Evolutionary conservation across 2,113 vertebrate species (phyloP).

Genomic region (Spea multiplicata): DNA sequence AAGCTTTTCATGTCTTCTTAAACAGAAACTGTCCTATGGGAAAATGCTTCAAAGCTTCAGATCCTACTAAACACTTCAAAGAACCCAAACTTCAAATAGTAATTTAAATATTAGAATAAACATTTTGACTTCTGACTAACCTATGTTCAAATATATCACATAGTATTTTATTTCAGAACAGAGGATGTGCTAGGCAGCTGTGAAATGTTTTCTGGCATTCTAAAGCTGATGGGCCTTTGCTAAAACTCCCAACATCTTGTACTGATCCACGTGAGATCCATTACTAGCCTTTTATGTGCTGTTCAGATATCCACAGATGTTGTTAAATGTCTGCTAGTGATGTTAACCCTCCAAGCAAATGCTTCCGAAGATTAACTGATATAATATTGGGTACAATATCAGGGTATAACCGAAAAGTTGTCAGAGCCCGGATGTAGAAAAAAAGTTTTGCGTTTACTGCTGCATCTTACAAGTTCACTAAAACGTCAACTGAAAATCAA

Average conservation of each 20-base stretch:
- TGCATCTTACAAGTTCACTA: too few relatives aligned
- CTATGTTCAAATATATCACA: slow-evolving; percentile 9
- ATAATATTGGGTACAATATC: too few relatives aligned
- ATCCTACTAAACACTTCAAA: slow-evolving; percentile 27
- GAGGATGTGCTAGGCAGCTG: neutral
- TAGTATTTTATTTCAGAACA: neutral
- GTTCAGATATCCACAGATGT: neutral
- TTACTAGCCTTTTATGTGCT: neutral
- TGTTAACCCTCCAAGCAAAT: too few relatives aligned
- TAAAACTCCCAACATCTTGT: neutral
- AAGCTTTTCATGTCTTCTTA: slow-evolving; percentile 25
- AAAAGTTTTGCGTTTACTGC: too few relatives aligned
- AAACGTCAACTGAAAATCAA: too few relatives aligned
- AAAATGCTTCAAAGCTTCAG: slow-evolving; percentile 27
- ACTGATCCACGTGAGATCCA: neutral
- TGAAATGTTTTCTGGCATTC: neutral
- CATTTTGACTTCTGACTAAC: slow-evolving; percentile 39
- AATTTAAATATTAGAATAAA: slow-evolving; percentile 43
- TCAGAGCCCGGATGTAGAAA: too few relatives aligned
- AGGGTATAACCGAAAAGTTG: too few relatives aligned
- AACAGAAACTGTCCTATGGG: slow-evolving; percentile 44
- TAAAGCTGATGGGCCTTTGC: neutral
- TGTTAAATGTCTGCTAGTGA: neutral
- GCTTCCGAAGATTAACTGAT: too few relatives aligned
- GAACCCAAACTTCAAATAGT: slow-evolving; percentile 18